These are phyloP conservation scores for Brachyalestes nurse DNA, from an alignment of 2,797 vertebrate species.

Conservation along the genomic window DNA sequence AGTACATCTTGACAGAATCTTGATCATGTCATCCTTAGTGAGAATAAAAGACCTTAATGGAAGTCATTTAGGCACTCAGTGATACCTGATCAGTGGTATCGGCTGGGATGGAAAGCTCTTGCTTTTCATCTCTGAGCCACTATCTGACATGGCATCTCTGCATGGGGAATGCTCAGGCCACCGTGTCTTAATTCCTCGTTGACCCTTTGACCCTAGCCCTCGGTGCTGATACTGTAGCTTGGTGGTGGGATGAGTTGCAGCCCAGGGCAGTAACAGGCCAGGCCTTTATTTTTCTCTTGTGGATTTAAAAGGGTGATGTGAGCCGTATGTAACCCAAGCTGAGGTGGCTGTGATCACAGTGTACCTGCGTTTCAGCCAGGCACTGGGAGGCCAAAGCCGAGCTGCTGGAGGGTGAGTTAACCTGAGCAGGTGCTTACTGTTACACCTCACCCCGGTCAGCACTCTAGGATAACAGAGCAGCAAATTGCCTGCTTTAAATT, in stretches of 20 bases:
- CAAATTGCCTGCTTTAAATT: constrained; percentile 86
- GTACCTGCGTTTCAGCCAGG: constrained; percentile 77
- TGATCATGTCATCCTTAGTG: constrained; percentile 70
- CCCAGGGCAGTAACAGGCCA: constrained; percentile 62
- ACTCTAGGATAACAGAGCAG: constrained; percentile 81
- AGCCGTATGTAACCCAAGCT: constrained; percentile 80
- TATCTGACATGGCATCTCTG: constrained; percentile 74
- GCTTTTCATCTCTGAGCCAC: constrained; percentile 70
- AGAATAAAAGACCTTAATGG: constrained; percentile 78
- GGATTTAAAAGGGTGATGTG: constrained; percentile 74
- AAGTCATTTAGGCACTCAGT: constrained; percentile 76
- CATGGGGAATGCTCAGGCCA: constrained; percentile 81
- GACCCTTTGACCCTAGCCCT: constrained; percentile 76
- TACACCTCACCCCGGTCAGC: constrained; percentile 82
- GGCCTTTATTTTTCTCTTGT: constrained; percentile 74
- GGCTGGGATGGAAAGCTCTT: constrained; percentile 65
- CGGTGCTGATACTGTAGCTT: constrained; percentile 69
- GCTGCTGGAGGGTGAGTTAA: constrained; percentile 74
- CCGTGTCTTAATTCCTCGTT: constrained; percentile 83
- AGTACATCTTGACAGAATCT: constrained; percentile 54
- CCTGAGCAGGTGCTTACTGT: constrained; percentile 76
- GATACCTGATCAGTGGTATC: constrained; percentile 75
- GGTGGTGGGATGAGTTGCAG: constrained; percentile 65
- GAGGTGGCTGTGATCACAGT: constrained; percentile 71
- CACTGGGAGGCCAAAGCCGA: constrained; percentile 76